These are phyloP conservation scores for Phytoseiulus persimilis DNA, from an alignment of 2,888 invertebrate genomes.

Conservation along the genomic window DNA sequence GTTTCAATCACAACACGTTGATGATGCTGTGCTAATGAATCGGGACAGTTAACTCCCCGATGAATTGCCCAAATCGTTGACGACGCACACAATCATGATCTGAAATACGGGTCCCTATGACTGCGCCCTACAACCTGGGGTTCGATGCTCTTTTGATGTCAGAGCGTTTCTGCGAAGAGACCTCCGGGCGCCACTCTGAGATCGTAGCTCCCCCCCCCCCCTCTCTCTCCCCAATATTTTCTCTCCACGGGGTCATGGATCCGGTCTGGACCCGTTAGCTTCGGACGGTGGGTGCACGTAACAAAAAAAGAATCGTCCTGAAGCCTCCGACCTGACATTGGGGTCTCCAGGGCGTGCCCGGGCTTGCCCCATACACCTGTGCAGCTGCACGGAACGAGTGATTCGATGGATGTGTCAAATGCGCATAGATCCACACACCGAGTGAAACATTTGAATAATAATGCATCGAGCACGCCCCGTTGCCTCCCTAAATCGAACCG, in stretches of 20 bases:
- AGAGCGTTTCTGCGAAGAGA: no score
- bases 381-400: neutral
- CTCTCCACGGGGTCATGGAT: no score
- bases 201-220: no score
- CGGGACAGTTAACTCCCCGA: neutral
- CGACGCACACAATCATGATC: neutral
- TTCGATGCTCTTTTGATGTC: no score
- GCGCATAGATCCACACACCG: neutral
- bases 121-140: no score
- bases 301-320: no score
- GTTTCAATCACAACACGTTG: neutral
- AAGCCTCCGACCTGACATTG: no score
- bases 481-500: neutral
- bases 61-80: neutral
- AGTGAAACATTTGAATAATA: neutral
- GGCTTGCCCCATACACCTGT: neutral
- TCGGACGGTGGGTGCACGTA: no score
- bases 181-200: no score
- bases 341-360: no score
- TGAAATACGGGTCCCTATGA: neutral
- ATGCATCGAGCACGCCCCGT: neutral
- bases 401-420: neutral
- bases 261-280: no score
- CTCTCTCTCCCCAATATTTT: no score
- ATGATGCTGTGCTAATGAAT: neutral